Conservation (phyloP, 2,113 vertebrate species). For the Larimichthys polyactis region DNA sequence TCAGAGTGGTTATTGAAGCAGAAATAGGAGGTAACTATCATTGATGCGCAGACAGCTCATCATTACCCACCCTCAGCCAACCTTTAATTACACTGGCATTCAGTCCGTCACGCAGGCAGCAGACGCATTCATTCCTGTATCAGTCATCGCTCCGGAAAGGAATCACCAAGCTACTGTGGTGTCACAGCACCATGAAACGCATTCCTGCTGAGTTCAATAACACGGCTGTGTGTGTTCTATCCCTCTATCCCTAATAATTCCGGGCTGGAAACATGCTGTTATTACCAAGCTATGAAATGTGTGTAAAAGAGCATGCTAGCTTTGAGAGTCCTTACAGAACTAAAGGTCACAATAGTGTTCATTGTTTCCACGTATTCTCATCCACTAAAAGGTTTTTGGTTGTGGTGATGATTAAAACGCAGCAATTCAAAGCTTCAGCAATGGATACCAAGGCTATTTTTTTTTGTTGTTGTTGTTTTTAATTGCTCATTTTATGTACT, state of each 20-base stretch:
- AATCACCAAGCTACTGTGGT: slow-evolving; percentile 19
- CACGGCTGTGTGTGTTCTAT: neutral
- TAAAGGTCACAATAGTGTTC: slow-evolving; percentile 18
- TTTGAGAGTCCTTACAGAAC: slow-evolving; percentile 6
- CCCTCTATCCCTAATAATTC: slow-evolving; percentile 14
- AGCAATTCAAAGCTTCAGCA: too few relatives aligned
- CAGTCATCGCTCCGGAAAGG: slow-evolving; percentile 38
- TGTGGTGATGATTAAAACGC: too few relatives aligned
- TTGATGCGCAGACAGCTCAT: slow-evolving; percentile 52
- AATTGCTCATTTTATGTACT: slow-evolving; percentile 27
- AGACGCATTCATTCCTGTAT: slow-evolving; percentile 46
- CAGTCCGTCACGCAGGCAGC: slow-evolving; percentile 29
- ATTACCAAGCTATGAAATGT: neutral
- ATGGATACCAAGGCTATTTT: neutral
- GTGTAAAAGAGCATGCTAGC: neutral
- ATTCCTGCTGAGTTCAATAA: slow-evolving; percentile 20
- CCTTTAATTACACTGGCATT: slow-evolving; percentile 65
- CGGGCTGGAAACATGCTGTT: neutral
- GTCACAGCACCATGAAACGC: slow-evolving; percentile 15
- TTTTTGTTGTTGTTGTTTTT: neutral
- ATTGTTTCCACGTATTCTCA: slow-evolving; percentile 29
- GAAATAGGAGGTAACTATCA: slow-evolving; percentile 52
- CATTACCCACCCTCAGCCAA: slow-evolving; percentile 50
- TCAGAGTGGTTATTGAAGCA: slow-evolving; percentile 22
- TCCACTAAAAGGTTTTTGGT: neutral